Conservation (phyloP, 2,113 vertebrate genomes). For the Bubo scandiacus region DNA sequence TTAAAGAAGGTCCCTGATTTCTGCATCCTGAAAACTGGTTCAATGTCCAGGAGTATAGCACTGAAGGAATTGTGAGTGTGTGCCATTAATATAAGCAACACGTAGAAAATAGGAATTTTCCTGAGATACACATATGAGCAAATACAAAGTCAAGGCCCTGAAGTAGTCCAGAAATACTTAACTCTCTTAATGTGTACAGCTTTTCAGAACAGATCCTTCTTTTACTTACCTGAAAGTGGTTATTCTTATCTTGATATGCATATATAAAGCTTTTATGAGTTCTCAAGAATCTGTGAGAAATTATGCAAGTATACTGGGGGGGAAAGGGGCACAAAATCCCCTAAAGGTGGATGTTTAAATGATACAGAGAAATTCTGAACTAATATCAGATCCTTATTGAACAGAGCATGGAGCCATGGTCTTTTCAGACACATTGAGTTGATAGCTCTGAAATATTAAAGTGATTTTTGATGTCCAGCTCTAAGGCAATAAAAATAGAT, state of each 20-base stretch:
- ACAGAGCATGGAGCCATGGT: background rate
- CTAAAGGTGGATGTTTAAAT: background rate
- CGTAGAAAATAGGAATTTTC: background rate
- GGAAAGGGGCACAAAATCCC: background rate
- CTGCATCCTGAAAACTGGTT: background rate
- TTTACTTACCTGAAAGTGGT: background rate
- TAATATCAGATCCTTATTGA: background rate
- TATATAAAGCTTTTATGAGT: background rate
- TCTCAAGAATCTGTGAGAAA: background rate
- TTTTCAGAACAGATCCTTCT: background rate
- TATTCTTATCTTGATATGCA: background rate
- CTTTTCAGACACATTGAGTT: background rate
- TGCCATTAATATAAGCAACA: background rate
- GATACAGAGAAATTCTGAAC: background rate
- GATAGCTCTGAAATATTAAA: conserved; percentile 3
- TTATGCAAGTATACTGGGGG: background rate
- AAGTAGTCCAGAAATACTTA: background rate
- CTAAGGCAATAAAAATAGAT: conserved; percentile 42
- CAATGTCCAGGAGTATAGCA: background rate
- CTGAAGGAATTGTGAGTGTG: background rate
- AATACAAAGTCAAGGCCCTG: background rate
- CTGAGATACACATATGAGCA: background rate
- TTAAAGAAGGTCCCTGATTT: background rate
- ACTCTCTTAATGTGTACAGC: background rate
- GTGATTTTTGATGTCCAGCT: conserved; percentile 31